phyloP scores from a whole-genome alignment of 2,113 vertebrate species.

The Siniperca knerii region DNA sequence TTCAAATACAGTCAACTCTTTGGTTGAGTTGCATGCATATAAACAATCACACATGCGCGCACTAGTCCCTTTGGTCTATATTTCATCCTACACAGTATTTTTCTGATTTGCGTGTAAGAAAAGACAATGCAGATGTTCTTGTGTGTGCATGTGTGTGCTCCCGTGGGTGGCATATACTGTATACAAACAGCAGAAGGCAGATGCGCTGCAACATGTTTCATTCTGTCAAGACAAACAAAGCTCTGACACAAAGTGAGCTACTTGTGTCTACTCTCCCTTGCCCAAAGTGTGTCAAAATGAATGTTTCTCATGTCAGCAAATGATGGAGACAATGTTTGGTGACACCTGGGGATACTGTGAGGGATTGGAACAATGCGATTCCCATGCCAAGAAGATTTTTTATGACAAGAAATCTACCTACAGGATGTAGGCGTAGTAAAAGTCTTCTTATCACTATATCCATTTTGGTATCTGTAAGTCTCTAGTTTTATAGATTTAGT shows the following conservation, averaged over 20 bases:
- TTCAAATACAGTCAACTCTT: conserved; percentile 31
- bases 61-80: background rate
- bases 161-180: conserved; percentile 50
- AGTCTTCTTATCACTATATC: background rate
- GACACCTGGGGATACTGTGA: conserved; percentile 42
- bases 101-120: conserved; percentile 16
- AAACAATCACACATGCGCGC: background rate
- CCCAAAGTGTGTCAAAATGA: conserved; percentile 47
- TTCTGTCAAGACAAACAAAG: conserved; percentile 68
- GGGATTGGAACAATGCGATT: background rate
- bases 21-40: conserved; percentile 11
- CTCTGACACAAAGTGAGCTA: conserved; percentile 48
- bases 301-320: conserved; percentile 50
- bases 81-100: conserved; percentile 9
- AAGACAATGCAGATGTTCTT: conserved; percentile 61
- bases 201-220: conserved; percentile 67
- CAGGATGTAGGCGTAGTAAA: conserved; percentile 1
- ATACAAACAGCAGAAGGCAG: conserved; percentile 57
- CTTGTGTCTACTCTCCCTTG: conserved; percentile 37
- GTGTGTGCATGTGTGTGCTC: conserved; percentile 25
- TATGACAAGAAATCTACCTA: background rate
- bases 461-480: background rate
- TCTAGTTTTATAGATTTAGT: background rate
- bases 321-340: conserved; percentile 38
- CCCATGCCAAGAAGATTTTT: background rate